Evolutionary conservation across 1,140 invertebrate genomes (phyloP), one percentile per base, ranked within the genome.

Genomic region (Pantala flavescens): DNA sequence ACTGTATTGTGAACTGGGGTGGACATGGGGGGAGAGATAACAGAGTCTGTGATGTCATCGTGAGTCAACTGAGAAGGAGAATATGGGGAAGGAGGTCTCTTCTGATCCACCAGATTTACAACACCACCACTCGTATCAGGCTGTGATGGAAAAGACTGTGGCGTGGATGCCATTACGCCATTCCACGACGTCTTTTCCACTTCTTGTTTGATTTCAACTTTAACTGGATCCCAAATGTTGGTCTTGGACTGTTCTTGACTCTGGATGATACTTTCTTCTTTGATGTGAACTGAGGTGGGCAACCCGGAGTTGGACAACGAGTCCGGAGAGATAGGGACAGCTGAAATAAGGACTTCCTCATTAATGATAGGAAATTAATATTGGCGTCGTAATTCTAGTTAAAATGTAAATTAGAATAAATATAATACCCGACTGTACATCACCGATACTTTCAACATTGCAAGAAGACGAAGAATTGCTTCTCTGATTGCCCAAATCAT

Each of bases 41-140:
- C 70, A 5, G 63, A 74, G 55, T 24, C 24, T 43, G 36, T 14
- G 24, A 72, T 70, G 72, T 23, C 43, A n/a, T 75, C 75, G 23
- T 70, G 73, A n/a, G 73, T 70, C 23, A 71, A 49, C 9, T 72
- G 36, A 16, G 77, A 76, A 49, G 74, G 74, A 14, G 74, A 75
- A 43, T 75, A 75, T 16, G 77, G 75, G 24, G 76, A 77, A 11
- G 75, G 73, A n/a, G 76, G 73, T 36, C 76, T 76, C 10, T 72
- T 72, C 71, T 24, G 49, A 63, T 63, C 49, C 14, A 63, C 49
- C 12, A 63, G 3, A 12, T 63, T 63, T 12, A 63, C 49, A 63
- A 63, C 49, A 63, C 49, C 49, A 63, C 49, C 49, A 63, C 49
- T 63, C 5, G 14, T 63, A 21, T 63, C 49, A 7, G 14, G 63